Base-by-base conservation (phyloP, 2,888 invertebrate genomes). In the Cerastoderma edule region DNA sequence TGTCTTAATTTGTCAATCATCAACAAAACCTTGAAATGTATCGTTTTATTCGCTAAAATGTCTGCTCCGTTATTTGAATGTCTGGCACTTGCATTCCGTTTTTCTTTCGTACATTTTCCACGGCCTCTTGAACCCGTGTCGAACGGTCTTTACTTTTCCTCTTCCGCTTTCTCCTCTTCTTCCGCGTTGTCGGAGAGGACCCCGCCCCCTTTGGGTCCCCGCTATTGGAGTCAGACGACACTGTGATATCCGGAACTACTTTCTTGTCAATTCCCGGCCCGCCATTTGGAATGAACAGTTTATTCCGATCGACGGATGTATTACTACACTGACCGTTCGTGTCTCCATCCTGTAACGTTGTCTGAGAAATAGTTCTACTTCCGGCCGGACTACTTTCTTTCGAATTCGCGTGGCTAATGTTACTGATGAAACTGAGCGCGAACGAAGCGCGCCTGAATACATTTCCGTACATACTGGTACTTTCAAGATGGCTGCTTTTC, bases 401-500 rank as follows among this genome's bases (percentile, higher is more conserved):
- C 0, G 79, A 79, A 63, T 66, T 67, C 53, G 53, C 24, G 2
- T 70, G 78, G 24, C 82, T 82, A 27, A 85, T 56, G 19, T 78
- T 67, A 16, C 78, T 78, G 27, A 86, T 73, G 56, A 86, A 86
- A 54, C 75, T 72, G 1, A 86, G 76, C 3, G 85, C 85, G 19
- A 78, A 72, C 8, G 84, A 83, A 24, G 83, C 84, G n/a, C 84
- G 77, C 32, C 85, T 44, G 64, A 86, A 86, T 13, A 83, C 84
- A 60, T 82, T 80, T 32, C 85, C 85, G 64, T 86, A 86, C 84
- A 86, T 84, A 46, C 83, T 84, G 19, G 82, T 77, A 54, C 80
- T 86, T 48, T 82, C 82, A 24, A 50, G 57, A 13, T 44, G 65
- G 35, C 77, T 78, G 46, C 79, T 80, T 54, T 75, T 70, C 32